These are phyloP conservation scores for Stigmatopora nigra DNA, from an alignment of 2,113 vertebrate species.

Conservation along the genomic window DNA sequence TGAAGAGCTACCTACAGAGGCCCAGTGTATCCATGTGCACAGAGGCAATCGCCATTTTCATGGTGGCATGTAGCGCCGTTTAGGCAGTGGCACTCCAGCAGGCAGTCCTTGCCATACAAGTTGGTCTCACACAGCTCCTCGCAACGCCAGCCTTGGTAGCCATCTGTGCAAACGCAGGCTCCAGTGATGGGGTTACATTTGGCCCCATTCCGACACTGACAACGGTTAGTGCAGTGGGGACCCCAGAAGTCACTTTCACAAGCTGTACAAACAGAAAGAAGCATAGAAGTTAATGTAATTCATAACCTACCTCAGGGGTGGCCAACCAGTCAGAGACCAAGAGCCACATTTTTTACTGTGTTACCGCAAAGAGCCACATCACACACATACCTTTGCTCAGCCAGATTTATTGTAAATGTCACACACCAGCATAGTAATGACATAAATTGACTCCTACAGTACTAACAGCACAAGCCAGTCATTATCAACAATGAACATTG, in stretches of 20 bases:
- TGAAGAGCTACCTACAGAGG: conserved; percentile 74
- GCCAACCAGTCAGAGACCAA: no score
- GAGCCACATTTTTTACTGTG: no score
- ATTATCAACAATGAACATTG: no score
- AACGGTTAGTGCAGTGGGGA: conserved; percentile 88
- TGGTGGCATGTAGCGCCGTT: conserved; percentile 86
- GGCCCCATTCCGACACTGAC: conserved; percentile 86
- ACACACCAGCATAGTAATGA: no score
- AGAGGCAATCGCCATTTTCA: conserved; percentile 83
- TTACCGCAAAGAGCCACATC: no score
- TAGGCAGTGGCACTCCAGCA: conserved; percentile 78
- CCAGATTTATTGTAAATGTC: no score
- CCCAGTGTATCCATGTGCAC: conserved; percentile 82
- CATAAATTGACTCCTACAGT: no score
- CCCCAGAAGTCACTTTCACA: conserved; percentile 91
- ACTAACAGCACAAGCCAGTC: no score
- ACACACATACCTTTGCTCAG: no score
- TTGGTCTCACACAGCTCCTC: conserved; percentile 77
- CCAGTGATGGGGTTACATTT: conserved; percentile 92
- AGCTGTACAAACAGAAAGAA: conserved; percentile 61
- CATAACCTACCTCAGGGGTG: no score
- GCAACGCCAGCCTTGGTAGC: conserved; percentile 90
- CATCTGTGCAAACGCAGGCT: conserved; percentile 84
- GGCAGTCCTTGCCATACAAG: conserved; percentile 83
- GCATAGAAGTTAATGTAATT: neutral